phyloP scores from a whole-genome alignment of 1,140 invertebrate genomes.

The Melanaphis sacchari region DNA sequence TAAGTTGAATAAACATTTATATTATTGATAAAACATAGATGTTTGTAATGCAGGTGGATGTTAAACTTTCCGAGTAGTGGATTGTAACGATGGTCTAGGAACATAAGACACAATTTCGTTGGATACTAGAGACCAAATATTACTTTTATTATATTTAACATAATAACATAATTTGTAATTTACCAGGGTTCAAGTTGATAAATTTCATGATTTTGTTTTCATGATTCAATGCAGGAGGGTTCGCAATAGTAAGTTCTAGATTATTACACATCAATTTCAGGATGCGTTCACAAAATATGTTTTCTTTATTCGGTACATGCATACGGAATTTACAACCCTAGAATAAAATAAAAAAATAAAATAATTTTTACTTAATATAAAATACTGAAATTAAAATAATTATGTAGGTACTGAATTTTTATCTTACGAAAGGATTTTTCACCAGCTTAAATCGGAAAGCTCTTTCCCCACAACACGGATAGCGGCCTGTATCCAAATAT shows the following conservation, averaged over 20 bases:
- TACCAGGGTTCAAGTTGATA: neutral
- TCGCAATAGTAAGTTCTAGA: neutral
- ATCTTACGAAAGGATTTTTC: constrained; percentile 45
- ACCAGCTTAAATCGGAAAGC: constrained; percentile 49
- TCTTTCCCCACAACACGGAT: constrained; percentile 51
- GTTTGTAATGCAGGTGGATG: too few relatives aligned
- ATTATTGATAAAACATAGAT: too few relatives aligned
- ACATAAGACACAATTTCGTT: neutral
- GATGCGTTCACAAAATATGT: neutral
- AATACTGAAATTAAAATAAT: neutral
- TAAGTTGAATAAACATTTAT: too few relatives aligned
- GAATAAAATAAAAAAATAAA: neutral
- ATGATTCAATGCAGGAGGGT: neutral
- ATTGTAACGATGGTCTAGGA: too few relatives aligned
- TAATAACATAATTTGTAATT: neutral
- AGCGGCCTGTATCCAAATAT: constrained; percentile 43
- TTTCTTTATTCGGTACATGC: neutral
- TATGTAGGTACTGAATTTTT: too few relatives aligned
- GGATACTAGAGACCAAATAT: neutral
- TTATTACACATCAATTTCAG: neutral
- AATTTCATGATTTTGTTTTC: neutral
- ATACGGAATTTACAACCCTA: constrained; percentile 27
- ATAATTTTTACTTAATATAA: neutral
- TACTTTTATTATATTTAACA: neutral
- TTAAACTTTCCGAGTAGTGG: too few relatives aligned